Percentiles rank a stretch among this genome's conserved stretches.
phyloP scores from a whole-genome alignment of 2,888 invertebrate species.

The Aspidapion aeneum region DNA sequence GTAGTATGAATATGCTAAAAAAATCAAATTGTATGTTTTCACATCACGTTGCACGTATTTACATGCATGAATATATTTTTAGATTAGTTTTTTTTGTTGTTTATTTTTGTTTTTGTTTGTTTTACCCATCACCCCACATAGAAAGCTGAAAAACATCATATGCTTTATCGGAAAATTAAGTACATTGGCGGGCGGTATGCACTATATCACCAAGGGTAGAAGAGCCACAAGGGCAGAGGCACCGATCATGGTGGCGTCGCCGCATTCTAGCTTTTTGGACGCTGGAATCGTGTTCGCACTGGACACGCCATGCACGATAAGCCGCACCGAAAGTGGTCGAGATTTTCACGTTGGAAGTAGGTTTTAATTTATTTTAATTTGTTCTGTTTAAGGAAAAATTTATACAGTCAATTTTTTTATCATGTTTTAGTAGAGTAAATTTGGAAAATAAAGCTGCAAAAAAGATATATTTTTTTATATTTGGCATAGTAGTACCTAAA shows the following conservation, averaged over 20 bases:
- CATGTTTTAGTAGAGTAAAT: too few relatives aligned
- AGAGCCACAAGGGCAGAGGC: constrained; percentile 75
- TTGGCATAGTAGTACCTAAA: too few relatives aligned
- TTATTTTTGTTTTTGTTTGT: not conserved
- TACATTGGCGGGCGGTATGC: constrained; percentile 74
- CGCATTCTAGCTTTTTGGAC: constrained; percentile 88
- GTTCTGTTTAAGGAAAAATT: too few relatives aligned
- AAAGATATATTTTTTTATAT: too few relatives aligned
- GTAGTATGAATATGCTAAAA: too few relatives aligned
- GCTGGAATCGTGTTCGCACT: constrained; percentile 80
- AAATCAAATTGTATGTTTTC: too few relatives aligned
- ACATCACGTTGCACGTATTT: too few relatives aligned
- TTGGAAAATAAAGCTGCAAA: too few relatives aligned
- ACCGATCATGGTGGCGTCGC: constrained; percentile 81
- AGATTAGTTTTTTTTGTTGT: constrained; percentile 9
- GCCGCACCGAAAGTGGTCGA: constrained; percentile 72
- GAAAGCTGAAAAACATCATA: constrained; percentile 61
- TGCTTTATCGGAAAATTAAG: constrained; percentile 72
- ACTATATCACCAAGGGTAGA: constrained; percentile 70
- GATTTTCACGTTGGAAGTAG: constrained; percentile 88
- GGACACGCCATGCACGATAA: constrained; percentile 80
- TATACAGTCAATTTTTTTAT: too few relatives aligned
- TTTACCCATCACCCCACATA: constrained; percentile 36
- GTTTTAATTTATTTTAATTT: constrained; percentile 35
- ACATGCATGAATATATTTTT: too few relatives aligned